These are phyloP conservation scores for Microcebus tavaratra DNA, from an alignment of 2,113 vertebrate species.

Conservation along the genomic window DNA sequence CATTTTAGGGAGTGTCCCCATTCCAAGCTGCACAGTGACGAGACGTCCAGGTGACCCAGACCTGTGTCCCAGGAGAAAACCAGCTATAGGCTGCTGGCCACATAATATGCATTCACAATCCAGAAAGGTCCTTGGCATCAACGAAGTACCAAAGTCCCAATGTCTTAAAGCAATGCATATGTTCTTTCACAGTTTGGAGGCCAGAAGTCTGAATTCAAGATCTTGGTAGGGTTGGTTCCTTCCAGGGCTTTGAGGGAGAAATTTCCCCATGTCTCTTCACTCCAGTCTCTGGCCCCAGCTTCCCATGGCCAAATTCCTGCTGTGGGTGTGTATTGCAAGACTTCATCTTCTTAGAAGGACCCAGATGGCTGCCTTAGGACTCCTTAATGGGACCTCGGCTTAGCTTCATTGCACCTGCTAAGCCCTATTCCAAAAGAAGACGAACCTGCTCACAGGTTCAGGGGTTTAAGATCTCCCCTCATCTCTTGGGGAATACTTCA, in stretches of 20 bases:
- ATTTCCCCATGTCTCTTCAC: no score
- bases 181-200: neutral
- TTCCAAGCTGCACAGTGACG: rapidly evolving
- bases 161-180: neutral
- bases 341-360: neutral
- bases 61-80: rapidly evolving
- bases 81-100: no score
- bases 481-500: neutral
- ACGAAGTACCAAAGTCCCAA: rapidly evolving
- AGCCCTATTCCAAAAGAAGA: no score
- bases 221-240: no score
- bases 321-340: neutral
- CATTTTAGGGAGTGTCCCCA: neutral
- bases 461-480: rapidly evolving
- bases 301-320: rapidly evolving
- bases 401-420: rapidly evolving
- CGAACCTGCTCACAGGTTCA: no score
- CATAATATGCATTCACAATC: neutral
- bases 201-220: no score
- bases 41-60: neutral
- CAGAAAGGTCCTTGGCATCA: neutral
- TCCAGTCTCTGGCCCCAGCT: no score
- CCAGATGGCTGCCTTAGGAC: no score
- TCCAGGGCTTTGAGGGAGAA: no score
- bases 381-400: neutral